Conservation (phyloP, 1,140 invertebrate genomes). For the Anastrepha ludens region DNA sequence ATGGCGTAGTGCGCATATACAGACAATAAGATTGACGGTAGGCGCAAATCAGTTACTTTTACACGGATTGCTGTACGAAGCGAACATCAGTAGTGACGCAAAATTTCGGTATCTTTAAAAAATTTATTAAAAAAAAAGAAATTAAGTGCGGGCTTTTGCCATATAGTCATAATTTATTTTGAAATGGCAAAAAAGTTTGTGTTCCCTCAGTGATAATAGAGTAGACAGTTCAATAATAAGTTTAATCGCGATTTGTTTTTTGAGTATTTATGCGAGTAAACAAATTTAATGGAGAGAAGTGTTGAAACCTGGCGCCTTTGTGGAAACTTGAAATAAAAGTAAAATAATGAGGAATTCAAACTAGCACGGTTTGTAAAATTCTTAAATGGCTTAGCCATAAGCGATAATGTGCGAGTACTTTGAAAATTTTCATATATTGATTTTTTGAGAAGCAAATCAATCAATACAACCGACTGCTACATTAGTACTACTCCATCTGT, state of each 20-base stretch:
- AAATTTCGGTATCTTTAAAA: not conserved
- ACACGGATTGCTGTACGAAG: not conserved
- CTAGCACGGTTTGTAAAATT: not conserved
- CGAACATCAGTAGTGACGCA: not conserved
- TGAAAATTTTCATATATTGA: slow-evolving; percentile 34
- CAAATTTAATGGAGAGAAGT: not conserved
- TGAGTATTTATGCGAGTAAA: not conserved
- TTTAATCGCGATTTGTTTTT: no score
- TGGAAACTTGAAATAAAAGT: not conserved
- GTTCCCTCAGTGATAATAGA: no score
- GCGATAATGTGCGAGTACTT: not conserved
- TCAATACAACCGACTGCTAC: slow-evolving; percentile 1
- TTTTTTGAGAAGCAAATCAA: slow-evolving; percentile 30
- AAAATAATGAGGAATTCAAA: not conserved
- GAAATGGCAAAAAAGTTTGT: no score
- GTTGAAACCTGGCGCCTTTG: not conserved
- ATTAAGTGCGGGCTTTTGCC: not conserved
- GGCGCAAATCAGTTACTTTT: slow-evolving; percentile 26
- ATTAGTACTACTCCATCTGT: not conserved
- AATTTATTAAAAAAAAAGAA: not conserved
- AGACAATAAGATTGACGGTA: not conserved
- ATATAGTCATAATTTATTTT: no score
- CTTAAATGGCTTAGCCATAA: not conserved
- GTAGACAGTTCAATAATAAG: no score
- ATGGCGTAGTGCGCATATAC: slow-evolving; percentile 28